Base-by-base conservation (phyloP, 2,797 vertebrate genomes). In the Chaunax sp. region DNA sequence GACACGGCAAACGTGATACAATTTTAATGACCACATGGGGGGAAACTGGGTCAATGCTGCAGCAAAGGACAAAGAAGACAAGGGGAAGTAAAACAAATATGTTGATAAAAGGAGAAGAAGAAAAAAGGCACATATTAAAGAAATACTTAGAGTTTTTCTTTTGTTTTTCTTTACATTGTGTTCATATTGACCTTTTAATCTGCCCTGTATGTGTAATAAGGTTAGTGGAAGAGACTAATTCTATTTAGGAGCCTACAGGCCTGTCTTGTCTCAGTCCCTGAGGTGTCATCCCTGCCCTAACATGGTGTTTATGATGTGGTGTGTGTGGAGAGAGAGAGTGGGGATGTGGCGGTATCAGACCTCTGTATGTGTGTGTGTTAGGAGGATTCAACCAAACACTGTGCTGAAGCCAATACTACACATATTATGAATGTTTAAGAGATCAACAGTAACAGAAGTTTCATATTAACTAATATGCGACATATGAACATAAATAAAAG, bases 21-120 rank as follows among this genome's bases (percentile, higher is more conserved):
- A 90, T 84, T 90, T 92, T 92, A 90, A 92, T 91, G 90, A 90
- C 84, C 89, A 84, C 86, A 87, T 85, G 83, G 81, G 83, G 64
- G 84, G 69, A 73, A 91, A 90, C 3, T 88, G 83, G 89, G 87
- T 92, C 87, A 92, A 49, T 61, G 78, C 81, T 59, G 57, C 72
- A 50, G 66, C 62, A 2, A 38, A 22, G 76, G 81, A 91, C 84
- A 92, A 86, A 90, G 86, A 81, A 11, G 47, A 44, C 19, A 28
- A 41, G 50, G 38, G 11, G 12, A 62, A 43, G 57, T 18, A 37
- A 75, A 66, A 61, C 37, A 46, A 51, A 58, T 7, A 13, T 10
- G 6, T 20, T 35, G 37, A 0, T 47, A 7, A 59, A 59, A 38
- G 11, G 37, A 5, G 28, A 44, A 1, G 26, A 3, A 55, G 20